Conservation (phyloP, 2,888 invertebrate genomes). For the Leptarthrus brevirostris region DNA sequence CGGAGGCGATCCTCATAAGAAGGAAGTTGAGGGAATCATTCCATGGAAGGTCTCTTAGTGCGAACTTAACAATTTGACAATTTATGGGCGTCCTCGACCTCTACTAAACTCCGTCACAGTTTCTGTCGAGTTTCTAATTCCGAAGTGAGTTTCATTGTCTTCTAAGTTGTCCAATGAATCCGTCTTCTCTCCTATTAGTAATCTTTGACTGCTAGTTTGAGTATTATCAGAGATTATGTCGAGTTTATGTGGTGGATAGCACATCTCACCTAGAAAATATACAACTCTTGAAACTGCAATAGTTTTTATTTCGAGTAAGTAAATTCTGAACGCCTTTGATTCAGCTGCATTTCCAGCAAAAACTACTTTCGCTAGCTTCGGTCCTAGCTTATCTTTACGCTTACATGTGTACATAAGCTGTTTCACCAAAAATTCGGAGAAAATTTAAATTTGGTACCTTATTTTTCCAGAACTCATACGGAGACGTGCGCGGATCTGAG, state of each 20-base stretch:
- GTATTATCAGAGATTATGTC: slow-evolving; percentile 1
- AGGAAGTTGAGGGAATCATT: too few species aligned
- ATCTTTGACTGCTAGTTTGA: not conserved
- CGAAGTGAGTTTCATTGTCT: too few species aligned
- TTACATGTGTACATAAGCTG: not conserved
- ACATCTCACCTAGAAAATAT: not conserved
- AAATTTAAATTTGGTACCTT: not conserved
- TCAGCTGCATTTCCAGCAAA: not conserved
- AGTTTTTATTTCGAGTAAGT: not conserved
- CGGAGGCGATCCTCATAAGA: too few species aligned
- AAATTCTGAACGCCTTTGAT: slow-evolving; percentile 4
- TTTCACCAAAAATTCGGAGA: not conserved
- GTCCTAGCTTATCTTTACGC: slow-evolving; percentile 45
- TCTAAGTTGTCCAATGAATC: not conserved
- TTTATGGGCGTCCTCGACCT: too few species aligned
- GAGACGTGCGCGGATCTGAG: slow-evolving; percentile 38
- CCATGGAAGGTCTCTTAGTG: too few species aligned
- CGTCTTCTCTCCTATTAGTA: not conserved
- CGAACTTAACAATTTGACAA: too few species aligned
- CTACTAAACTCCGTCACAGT: too few species aligned
- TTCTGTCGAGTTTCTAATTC: too few species aligned
- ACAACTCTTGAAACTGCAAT: not conserved
- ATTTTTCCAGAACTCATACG: slow-evolving; percentile 53
- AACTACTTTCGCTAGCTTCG: not conserved
- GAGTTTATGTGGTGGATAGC: not conserved